Base-by-base conservation (phyloP, 2,888 invertebrate species). In the Parnassius orleans region DNA sequence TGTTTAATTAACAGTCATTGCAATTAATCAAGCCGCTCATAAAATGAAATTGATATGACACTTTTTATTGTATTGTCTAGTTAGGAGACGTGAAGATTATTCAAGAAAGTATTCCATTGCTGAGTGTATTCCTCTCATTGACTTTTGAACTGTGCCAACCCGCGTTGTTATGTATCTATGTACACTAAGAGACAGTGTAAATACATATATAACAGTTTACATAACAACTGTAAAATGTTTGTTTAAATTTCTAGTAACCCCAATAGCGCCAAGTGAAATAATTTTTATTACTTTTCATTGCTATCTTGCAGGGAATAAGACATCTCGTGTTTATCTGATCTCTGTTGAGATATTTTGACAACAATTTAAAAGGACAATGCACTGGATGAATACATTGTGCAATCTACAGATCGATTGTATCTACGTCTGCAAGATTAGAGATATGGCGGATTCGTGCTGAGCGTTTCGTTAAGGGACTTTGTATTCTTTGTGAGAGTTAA, bases 331-430 rank as follows among this genome's bases (percentile, higher is more conserved):
- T 63, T 63, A 56, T 63, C 19, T 33, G 42, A 55, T 55, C 53
- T 50, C 48, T 7, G 11, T 9, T 33, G 41, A 65, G 65, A 68
- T 73, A 66, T 73, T 77, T 72, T 75, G 73, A 72, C 73, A 78
- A 75, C 73, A 75, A 73, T 74, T 72, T 69, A 70, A 75, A 74
- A 72, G 69, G 71, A 68, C 74, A 74, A 63, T 68, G 68, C 74
- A 70, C 72, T 69, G 66, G 65, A 55, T 65, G 65, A 59, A 61
- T 66, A 68, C 65, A 73, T 79, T 79, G 76, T 77, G 75, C 76
- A 77, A 76, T 70, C 68, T 67, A 47, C 60, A 66, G 68, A 52
- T 57, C 63, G 71, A 67, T 68, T 19, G 44, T 64, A 75, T 73
- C 67, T 64, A 63, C 68, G 70, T 69, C 65, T 62, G 60, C 64